Evolutionary conservation across 23 tunicate species (phyloP).

Genomic region (Halocynthia aurantium): DNA sequence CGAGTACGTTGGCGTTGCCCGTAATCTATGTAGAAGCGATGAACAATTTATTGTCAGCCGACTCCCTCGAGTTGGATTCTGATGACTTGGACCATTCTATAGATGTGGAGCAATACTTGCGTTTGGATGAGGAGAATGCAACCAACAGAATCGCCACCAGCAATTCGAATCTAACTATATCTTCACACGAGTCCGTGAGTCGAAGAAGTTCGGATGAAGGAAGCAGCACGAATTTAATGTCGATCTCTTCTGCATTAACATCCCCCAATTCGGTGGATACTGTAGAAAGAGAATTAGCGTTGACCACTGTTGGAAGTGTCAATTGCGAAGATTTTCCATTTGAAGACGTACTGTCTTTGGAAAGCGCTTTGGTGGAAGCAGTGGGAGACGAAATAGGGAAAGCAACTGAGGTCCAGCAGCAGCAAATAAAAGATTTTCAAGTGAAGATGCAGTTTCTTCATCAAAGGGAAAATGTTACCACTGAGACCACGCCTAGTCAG

Average conservation of each 20-base stretch:
- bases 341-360: constrained; percentile 7
- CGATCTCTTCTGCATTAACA: not conserved
- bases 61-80: too few species aligned
- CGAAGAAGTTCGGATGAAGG: constrained; percentile 3
- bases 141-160: too few species aligned
- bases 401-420: too few species aligned
- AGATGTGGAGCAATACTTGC: too few species aligned
- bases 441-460: too few species aligned
- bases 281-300: not conserved
- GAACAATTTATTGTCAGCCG: too few species aligned
- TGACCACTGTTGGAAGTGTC: not conserved
- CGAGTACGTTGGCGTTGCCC: too few species aligned
- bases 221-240: not conserved
- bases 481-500: not conserved
- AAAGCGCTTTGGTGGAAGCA: constrained; percentile 20
- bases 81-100: too few species aligned
- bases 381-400: constrained; percentile 11
- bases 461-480: not conserved
- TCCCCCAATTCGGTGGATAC: not conserved
- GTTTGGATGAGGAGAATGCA: too few species aligned
- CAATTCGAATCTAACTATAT: too few species aligned
- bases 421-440: too few species aligned
- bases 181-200: not conserved
- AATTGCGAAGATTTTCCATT: not conserved
- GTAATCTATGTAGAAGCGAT: too few species aligned